Evolutionary conservation across 2,888 invertebrate species (phyloP), one percentile per base, ranked within the genome.

Genomic region (Hemicrepidius hirtus): DNA sequence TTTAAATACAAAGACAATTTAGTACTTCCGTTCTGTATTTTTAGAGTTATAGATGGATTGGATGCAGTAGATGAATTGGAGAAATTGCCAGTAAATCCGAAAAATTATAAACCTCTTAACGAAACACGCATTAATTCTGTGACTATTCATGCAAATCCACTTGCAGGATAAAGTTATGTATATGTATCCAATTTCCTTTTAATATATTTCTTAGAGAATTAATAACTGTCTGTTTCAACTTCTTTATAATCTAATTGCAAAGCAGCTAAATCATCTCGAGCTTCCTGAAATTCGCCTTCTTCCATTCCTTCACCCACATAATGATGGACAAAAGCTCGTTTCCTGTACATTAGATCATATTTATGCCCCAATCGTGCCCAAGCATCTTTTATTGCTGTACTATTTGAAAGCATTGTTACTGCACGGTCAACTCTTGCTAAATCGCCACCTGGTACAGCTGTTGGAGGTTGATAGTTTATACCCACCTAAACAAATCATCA

Each of bases 121-220:
- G 98, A 98, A 83, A 94, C 94, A 28, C 92, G 92, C 86, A 94
- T 99, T 79, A 95, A 95, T 82, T 92, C 91, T 81, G 90, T 98
- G 12, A 98, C 97, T 6, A 97, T 99, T 83, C 99, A 99, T 89
- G 98, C 99, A 3, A 99, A 99, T 90, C 99, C 99, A 13, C 87
- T 99, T 80, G 99, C 99, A 53, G 92, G 91, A 76, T 94, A 83
- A 88, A 73, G 21, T 37, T 74, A 28, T 57, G 66, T 41, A n/a
- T 57, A 59, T 57, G 7, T 71, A 16, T 66, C 20, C 24, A 44
- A 13, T 18, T 37, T 53, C 16, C 3, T 64, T 16, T 53, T 68
- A n/a, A 6, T 60, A n/a, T 44, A 68, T 53, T n/a, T 13, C 46
- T 59, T 32, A 37, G 16, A 40, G 12, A 13, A 37, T 76, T 71